Evolutionary conservation across 2,888 invertebrate genomes (phyloP).

Genomic region (Molorchus minor): DNA sequence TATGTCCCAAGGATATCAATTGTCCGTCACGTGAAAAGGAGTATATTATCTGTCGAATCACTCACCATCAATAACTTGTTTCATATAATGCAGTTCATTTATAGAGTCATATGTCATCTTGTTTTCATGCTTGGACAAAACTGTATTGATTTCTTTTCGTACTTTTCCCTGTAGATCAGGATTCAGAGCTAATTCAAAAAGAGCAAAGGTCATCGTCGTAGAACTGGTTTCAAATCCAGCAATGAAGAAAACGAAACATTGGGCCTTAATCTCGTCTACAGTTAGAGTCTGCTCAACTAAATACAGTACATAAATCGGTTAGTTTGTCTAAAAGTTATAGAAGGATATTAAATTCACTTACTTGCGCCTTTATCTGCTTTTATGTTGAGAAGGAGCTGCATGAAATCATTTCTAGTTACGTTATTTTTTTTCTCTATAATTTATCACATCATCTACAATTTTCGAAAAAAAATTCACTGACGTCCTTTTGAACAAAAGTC

Average conservation of each 20-base stretch:
- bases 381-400: conserved; percentile 61
- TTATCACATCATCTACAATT: conserved; percentile 54
- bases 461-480: conserved; percentile 30
- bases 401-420: conserved; percentile 59
- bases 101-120: conserved; percentile 44
- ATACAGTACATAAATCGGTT: no score
- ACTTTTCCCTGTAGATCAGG: conserved; percentile 41
- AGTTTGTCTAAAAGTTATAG: no score
- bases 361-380: no score
- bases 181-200: conserved; percentile 40
- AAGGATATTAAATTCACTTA: no score
- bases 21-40: neutral
- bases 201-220: conserved; percentile 44
- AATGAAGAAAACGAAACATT: conserved; percentile 44
- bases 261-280: conserved; percentile 39
- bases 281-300: conserved; percentile 29
- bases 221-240: conserved; percentile 48
- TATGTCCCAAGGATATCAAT: neutral
- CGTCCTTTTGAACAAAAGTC: conserved; percentile 14
- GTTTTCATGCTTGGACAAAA: conserved; percentile 38
- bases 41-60: neutral
- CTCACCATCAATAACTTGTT: conserved; percentile 45
- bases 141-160: conserved; percentile 38
- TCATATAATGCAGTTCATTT: conserved; percentile 43
- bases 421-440: conserved; percentile 57